Evolutionary conservation across 37 sponge, comb jelly and placozoan genomes (phyloP).

Genomic region (Aphrocallistes beatrix): DNA sequence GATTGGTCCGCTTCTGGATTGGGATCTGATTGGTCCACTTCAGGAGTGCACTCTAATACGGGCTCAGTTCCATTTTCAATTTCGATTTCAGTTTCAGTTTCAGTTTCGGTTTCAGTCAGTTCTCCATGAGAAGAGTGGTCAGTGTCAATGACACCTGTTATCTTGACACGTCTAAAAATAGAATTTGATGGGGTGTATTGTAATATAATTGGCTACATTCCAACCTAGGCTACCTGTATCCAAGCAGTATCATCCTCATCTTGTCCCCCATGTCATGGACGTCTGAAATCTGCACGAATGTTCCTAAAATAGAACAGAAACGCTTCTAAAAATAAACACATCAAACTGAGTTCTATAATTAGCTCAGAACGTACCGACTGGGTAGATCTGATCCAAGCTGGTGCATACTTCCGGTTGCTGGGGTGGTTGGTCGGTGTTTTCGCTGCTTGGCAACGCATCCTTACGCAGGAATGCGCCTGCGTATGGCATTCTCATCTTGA

Average conservation of each 20-base stretch:
- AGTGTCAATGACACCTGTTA: slow-evolving; percentile 20
- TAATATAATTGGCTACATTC: background rate
- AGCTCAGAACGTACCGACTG: background rate
- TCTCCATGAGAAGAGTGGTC: slow-evolving; percentile 10
- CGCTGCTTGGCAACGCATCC: slow-evolving; percentile 29
- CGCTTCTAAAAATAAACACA: slow-evolving; percentile 4
- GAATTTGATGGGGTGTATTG: background rate
- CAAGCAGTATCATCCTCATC: slow-evolving; percentile 70
- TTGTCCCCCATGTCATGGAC: slow-evolving; percentile 54
- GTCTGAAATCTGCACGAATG: slow-evolving; percentile 81
- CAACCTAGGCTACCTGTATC: slow-evolving; percentile 46
- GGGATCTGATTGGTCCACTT: background rate
- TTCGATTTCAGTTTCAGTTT: slow-evolving; percentile 4
- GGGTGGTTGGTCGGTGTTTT: background rate
- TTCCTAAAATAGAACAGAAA: slow-evolving; percentile 41
- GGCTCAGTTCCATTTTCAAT: background rate
- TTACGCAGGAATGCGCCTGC: slow-evolving; percentile 89
- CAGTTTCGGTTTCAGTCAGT: slow-evolving; percentile 14
- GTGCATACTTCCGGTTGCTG: background rate
- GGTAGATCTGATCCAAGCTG: background rate
- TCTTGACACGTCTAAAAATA: slow-evolving; percentile 22
- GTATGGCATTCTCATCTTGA: slow-evolving; percentile 57
- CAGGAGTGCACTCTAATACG: background rate
- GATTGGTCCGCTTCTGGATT: background rate
- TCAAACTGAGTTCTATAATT: background rate